Base-by-base conservation (phyloP, 1,140 invertebrate genomes). In the Drosophila virilis region DNA sequence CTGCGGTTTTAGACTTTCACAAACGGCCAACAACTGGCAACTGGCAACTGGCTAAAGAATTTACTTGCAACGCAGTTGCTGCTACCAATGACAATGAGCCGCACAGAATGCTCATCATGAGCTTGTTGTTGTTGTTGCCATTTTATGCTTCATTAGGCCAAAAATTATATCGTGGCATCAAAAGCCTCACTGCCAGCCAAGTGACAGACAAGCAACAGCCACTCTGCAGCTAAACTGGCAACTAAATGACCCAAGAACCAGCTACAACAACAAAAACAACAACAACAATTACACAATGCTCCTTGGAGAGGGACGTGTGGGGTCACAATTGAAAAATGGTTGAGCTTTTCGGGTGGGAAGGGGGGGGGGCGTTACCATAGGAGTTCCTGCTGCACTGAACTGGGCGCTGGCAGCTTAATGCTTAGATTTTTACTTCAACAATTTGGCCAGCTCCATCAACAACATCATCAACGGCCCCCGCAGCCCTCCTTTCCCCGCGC, bases 111-210 rank as follows among this genome's bases (percentile, higher is more conserved):
- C 57, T 72, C 69, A 72, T 72, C 52, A 59, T 74, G 71, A 54
- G 48, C 22, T 32, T 57, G 32, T 12, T 72, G 57, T 40, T n/a
- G 66, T 35, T 67, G 68, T 62, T 78, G 65, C 74, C 78, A 86
- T 86, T 86, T 86, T 86, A 88, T 86, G 82, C 82, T 86, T 86
- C 82, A 86, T 86, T 86, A 86, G 68, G 83, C 78, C 75, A 82
- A 78, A 86, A 88, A 86, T 88, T 81, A 86, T 86, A 82, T 81
- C 68, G 69, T 81, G 70, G 77, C 80, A 75, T 78, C 66, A 52
- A 77, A 74, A 75, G 71, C 54, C 35, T 70, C 59, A 52, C 73
- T 60, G 66, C 62, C 57, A 58, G 46, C 66, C 45, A 75, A 74
- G 54, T 68, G 75, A 72, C 69, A 72, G 69, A 73, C 74, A 69